Conservation (phyloP, 2,113 vertebrate species). For the Salvelinus fontinalis region DNA sequence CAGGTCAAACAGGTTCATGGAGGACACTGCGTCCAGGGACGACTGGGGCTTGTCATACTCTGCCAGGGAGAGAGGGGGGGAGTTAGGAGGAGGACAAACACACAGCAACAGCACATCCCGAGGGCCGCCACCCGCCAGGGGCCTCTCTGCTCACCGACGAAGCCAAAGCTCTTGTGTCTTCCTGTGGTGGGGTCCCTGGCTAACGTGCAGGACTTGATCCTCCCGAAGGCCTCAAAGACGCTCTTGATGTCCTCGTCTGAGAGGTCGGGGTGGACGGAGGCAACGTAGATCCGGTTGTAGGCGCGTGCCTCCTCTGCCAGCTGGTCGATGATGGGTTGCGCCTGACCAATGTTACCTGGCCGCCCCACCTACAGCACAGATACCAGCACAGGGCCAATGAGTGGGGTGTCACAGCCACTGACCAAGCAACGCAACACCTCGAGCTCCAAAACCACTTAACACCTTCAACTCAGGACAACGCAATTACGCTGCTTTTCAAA, state of each 20-base stretch:
- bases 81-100: constrained; percentile 1
- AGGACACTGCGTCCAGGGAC: constrained; percentile 94
- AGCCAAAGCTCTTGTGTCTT: constrained; percentile 96
- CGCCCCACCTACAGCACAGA: constrained; percentile 89
- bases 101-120: constrained; percentile 26
- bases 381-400: constrained; percentile 75
- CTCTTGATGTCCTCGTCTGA: constrained; percentile 98
- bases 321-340: constrained; percentile 98
- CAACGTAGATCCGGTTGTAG: constrained; percentile 97
- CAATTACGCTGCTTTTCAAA: constrained; percentile 6
- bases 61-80: constrained; percentile 62
- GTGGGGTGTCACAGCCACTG: constrained; percentile 40
- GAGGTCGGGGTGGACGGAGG: constrained; percentile 94
- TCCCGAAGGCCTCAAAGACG: constrained; percentile 97
- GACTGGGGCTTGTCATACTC: constrained; percentile 98
- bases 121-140: constrained; percentile 12
- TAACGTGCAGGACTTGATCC: constrained; percentile 94
- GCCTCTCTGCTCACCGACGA: constrained; percentile 86
- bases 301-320: constrained; percentile 95
- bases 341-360: constrained; percentile 97
- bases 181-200: constrained; percentile 94
- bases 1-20: constrained; percentile 98
- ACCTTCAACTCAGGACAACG: constrained; percentile 21
- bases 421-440: constrained; percentile 48
- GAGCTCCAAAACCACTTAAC: constrained; percentile 25